These are phyloP conservation scores for Synergus japonicus DNA, from an alignment of 2,888 invertebrate genomes.

Conservation along the genomic window DNA sequence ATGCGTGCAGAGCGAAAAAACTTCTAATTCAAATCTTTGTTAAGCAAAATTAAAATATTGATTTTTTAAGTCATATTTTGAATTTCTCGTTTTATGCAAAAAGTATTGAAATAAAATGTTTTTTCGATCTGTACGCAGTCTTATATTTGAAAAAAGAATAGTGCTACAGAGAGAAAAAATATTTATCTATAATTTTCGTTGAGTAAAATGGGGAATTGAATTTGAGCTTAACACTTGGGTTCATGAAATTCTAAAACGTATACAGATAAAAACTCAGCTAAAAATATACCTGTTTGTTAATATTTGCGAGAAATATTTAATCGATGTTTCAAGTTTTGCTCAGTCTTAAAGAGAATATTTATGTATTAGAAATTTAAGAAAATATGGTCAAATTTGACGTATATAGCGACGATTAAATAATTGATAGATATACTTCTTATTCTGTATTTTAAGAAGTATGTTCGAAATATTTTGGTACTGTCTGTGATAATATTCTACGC, in stretches of 20 bases:
- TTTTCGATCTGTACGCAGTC: too few species aligned
- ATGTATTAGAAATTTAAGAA: not conserved
- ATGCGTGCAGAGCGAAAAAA: too few species aligned
- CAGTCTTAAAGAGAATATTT: not conserved
- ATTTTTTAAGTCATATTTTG: too few species aligned
- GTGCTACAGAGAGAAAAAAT: too few species aligned
- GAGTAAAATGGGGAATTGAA: too few species aligned
- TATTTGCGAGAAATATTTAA: not conserved
- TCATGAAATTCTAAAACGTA: not conserved
- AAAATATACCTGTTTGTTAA: not conserved
- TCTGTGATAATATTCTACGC: constrained; percentile 42
- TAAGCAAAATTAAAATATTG: too few species aligned
- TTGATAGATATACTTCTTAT: not conserved
- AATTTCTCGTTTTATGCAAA: too few species aligned
- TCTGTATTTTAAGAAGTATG: not conserved
- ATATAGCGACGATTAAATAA: not conserved
- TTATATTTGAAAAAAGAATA: too few species aligned
- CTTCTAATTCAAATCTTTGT: too few species aligned
- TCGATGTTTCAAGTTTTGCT: not conserved
- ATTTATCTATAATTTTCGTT: too few species aligned
- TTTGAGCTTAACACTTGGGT: too few species aligned
- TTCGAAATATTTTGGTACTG: constrained; percentile 5
- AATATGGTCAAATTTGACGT: not conserved
- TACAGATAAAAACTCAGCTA: not conserved
- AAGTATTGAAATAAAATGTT: too few species aligned